Evolutionary conservation across 2,113 vertebrate genomes (phyloP).

Genomic region (Delphinus delphis): DNA sequence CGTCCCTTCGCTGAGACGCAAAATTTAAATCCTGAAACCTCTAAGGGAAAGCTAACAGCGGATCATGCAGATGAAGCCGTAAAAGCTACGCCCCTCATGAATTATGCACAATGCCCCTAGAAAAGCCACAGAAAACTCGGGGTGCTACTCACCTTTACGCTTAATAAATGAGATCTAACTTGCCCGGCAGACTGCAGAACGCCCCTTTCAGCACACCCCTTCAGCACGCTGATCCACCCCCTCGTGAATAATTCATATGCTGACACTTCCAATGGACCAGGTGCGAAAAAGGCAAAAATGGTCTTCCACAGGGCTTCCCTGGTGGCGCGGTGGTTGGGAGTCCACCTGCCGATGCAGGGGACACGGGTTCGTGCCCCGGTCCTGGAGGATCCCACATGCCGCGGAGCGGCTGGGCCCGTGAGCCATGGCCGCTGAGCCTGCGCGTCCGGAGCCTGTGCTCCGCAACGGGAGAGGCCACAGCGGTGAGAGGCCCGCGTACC

Average conservation of each 20-base stretch:
- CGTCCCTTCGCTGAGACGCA: neutral
- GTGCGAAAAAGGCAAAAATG: conserved; percentile 42
- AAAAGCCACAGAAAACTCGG: conserved; percentile 12
- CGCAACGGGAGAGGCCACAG: too few species aligned
- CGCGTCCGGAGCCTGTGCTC: too few species aligned
- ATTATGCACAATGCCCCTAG: neutral
- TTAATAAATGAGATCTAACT: conserved; percentile 39
- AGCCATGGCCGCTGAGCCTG: too few species aligned
- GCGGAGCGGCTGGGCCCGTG: too few species aligned
- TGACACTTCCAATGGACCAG: conserved; percentile 19
- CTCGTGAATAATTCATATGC: conserved; percentile 60
- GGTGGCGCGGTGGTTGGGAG: too few species aligned
- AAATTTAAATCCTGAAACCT: conserved; percentile 29
- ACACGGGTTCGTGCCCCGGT: too few species aligned
- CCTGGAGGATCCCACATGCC: too few species aligned
- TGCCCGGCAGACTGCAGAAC: neutral
- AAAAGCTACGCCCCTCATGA: conserved; percentile 38
- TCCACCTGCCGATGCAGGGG: too few species aligned
- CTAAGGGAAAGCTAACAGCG: neutral
- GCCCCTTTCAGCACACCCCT: neutral
- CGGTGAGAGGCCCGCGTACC: too few species aligned
- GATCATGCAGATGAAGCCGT: neutral
- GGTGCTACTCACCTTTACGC: conserved; percentile 45
- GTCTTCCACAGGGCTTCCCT: too few species aligned
- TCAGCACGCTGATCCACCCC: conserved; percentile 33